Base-by-base conservation (phyloP, 2,797 vertebrate genomes). In the Calcarius lapponicus region DNA sequence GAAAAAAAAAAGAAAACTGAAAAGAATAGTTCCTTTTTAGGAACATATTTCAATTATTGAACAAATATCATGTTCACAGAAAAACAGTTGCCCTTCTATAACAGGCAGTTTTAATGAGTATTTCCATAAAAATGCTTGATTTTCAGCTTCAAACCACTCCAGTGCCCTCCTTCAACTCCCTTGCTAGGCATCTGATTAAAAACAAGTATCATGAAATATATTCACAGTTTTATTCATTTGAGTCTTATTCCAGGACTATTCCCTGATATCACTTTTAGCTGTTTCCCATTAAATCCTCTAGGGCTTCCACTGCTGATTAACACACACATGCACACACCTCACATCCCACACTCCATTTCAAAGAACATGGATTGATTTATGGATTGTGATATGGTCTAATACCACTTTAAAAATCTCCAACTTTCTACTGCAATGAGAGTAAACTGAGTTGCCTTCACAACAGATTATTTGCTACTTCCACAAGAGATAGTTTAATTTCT, bases 111-210 rank as follows among this genome's bases (percentile, higher is more conserved):
- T 86, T 93, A 94, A 89, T 81, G 36, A 91, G 71, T 79, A 86
- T 93, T 96, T 95, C 80, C 82, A 93, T 90, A 80, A 94, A 94
- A 96, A 94, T 42, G n/a, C 42, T 79, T 90, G 66, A 70, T 90
- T 94, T 95, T 61, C 82, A 91, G 48, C 73, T 92, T 91, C 73
- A 94, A 93, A 86, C 60, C 56, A 81, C 67, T 57, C 34, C 60
- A 86, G n/a, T 90, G 48, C 32, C 38, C 32, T 69, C 47, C 73
- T 72, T 76, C 65, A 86, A 48, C 28, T 90, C 89, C 76, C 88
- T 86, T 94, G 80, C 62, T 88, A 79, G 42, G 62, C 36, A 81
- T 60, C 48, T 91, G 72, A 93, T 94, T 94, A 91, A 86, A 92
- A 94, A 87, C 5, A 87, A 86, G 38, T 58, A 60, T 74, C 51